Base-by-base conservation (phyloP, 1,140 invertebrate species). In the Leptinotarsa defecta region DNA sequence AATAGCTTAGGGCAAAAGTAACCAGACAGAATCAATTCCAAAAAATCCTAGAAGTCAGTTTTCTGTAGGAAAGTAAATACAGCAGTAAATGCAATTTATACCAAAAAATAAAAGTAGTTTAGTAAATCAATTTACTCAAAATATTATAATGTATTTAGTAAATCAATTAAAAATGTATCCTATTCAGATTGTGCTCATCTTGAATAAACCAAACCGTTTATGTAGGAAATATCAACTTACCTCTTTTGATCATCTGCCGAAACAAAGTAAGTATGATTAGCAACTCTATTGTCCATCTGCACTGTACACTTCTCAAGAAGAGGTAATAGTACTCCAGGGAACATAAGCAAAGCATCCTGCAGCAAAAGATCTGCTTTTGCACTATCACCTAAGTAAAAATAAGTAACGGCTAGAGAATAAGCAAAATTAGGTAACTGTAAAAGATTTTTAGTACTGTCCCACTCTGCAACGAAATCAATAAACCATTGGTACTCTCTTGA, bases 391-490 rank as follows among this genome's bases (percentile, higher is more conserved):
- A 83, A 81, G 82, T 92, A 87, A 87, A 92, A 94, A 84, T 93
- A 87, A 48, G 95, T 94, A 65, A 97, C 83, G 0, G 96, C 92
- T 69, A 94, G 86, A 3, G 95, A 96, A 82, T 92, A 97, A 0
- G 94, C 91, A 88, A 97, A 94, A 83, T 97, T 98, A 68, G 95
- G 96, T 52, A 98, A 85, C 82, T 95, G 93, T 22, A 89, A 89
- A 4, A 96, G 86, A 87, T 96, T 94, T 72, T 91, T 90, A 4
- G 85, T 82, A 13, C 85, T 80, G 82, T 93, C 91, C 90, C 91
- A 93, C 78, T 91, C 88, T 20, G 91, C 85, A 71, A 90, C 90
- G 64, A 94, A 92, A 67, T 95, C 88, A 5, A 93, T 87, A 0
- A 96, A 87, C 92, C 95, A 98, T n/a, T 90, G 86, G 82, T 93